Conservation (phyloP, 2,797 vertebrate species). For the Iguana delicatissima region DNA sequence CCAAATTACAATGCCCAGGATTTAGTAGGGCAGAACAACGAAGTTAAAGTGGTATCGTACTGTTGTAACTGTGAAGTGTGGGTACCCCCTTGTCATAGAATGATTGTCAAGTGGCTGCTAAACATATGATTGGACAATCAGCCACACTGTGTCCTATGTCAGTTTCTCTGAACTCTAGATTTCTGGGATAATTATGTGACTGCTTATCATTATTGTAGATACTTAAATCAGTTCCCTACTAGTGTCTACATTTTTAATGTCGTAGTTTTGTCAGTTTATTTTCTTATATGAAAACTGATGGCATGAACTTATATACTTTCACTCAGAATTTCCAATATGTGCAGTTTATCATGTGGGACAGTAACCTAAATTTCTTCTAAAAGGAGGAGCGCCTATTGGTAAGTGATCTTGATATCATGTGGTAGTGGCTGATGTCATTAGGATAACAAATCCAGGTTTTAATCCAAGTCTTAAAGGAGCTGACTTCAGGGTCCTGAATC, state of each 20-base stretch:
- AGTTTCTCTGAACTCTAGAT: no score
- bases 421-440: no score
- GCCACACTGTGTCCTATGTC: not conserved
- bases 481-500: no score
- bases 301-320: no score
- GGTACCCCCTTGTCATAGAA: no score
- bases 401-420: not conserved
- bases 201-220: not conserved
- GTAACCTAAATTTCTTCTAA: not conserved
- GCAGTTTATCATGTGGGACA: not conserved
- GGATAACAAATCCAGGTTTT: no score
- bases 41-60: no score
- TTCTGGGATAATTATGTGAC: not conserved
- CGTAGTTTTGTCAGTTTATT: not conserved
- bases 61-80: no score
- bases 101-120: not conserved
- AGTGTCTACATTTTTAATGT: not conserved
- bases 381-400: not conserved
- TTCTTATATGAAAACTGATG: not conserved
- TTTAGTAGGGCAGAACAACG: no score
- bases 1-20: no score
- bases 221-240: not conserved
- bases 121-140: not conserved
- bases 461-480: no score
- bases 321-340: not conserved